Conservation (phyloP, 1,140 invertebrate genomes). For the Zaprionus kolodkinae region DNA sequence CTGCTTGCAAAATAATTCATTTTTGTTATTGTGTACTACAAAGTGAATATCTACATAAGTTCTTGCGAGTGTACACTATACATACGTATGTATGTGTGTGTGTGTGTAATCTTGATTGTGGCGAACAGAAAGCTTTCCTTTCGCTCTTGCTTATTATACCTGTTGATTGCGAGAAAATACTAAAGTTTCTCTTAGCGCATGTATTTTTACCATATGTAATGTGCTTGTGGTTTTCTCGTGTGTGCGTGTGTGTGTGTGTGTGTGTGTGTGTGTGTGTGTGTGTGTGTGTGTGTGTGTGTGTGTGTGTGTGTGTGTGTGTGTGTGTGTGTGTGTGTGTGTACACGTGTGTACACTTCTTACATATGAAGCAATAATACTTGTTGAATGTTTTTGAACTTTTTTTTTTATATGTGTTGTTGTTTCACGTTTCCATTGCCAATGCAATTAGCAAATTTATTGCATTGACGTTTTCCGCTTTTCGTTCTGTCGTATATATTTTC, state of each 20-base stretch:
- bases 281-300: slow-evolving; percentile 7
- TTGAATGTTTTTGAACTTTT: slow-evolving; percentile 70
- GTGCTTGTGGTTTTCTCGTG: no score
- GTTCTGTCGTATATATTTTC: slow-evolving; percentile 28
- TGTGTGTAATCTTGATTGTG: slow-evolving; percentile 24
- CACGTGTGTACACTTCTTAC: slow-evolving; percentile 44
- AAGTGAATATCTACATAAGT: slow-evolving; percentile 19
- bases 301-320: not conserved
- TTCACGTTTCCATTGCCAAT: slow-evolving; percentile 70
- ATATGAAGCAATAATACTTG: slow-evolving; percentile 72
- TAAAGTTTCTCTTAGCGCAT: slow-evolving; percentile 33
- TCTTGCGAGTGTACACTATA: not conserved
- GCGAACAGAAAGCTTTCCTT: slow-evolving; percentile 34
- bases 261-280: slow-evolving; percentile 13
- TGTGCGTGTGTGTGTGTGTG: slow-evolving; percentile 19
- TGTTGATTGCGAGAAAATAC: slow-evolving; percentile 42
- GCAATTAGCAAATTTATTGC: slow-evolving; percentile 71
- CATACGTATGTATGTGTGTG: slow-evolving; percentile 5
- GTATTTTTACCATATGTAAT: not conserved
- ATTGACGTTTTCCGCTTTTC: slow-evolving; percentile 61
- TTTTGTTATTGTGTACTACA: slow-evolving; percentile 28
- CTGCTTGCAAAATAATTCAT: slow-evolving; percentile 50
- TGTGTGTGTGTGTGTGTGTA: slow-evolving; percentile 14
- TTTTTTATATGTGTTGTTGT: slow-evolving; percentile 43
- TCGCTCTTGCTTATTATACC: slow-evolving; percentile 34